A percentile compares a stretch with the other conserved stretches of the same genome.
These are phyloP conservation scores for Latrodectus elegans DNA, from an alignment of 2,888 invertebrate genomes.

Conservation along the genomic window DNA sequence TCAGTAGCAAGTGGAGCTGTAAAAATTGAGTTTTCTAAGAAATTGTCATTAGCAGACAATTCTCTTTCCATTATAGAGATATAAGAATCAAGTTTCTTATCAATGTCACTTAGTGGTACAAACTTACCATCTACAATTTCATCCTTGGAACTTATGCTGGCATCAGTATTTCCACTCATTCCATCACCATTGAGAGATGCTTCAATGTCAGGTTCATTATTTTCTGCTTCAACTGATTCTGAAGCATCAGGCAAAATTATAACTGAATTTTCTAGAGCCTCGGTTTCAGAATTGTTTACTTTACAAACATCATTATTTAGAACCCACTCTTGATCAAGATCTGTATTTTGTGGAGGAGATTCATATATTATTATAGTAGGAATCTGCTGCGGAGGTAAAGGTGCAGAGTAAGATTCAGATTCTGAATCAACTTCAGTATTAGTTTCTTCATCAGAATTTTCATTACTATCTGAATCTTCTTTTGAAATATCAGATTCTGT, in stretches of 20 bases:
- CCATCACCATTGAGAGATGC: not conserved
- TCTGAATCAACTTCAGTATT: slow-evolving; percentile 95
- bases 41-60: slow-evolving; percentile 22
- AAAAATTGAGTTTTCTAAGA: not conserved
- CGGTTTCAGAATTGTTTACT: not conserved
- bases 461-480: slow-evolving; percentile 82
- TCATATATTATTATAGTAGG: slow-evolving; percentile 78
- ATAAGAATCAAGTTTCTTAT: slow-evolving; percentile 57
- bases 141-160: not conserved
- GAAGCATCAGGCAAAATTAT: slow-evolving; percentile 28
- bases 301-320: slow-evolving; percentile 26
- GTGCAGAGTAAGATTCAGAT: slow-evolving; percentile 80
- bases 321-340: slow-evolving; percentile 68
- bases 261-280: slow-evolving; percentile 10
- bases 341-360: slow-evolving; percentile 66
- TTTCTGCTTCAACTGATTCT: slow-evolving; percentile 5
- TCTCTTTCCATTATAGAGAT: slow-evolving; percentile 37
- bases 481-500: slow-evolving; percentile 82
- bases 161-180: slow-evolving; percentile 4
- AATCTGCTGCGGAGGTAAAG: slow-evolving; percentile 80
- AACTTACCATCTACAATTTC: slow-evolving; percentile 56
- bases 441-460: slow-evolving; percentile 82
- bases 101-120: slow-evolving; percentile 25
- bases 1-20: slow-evolving; percentile 54
- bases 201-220: not conserved